These are phyloP conservation scores for Marronus borbonicus DNA, from an alignment of 2,888 invertebrate species.

Conservation along the genomic window DNA sequence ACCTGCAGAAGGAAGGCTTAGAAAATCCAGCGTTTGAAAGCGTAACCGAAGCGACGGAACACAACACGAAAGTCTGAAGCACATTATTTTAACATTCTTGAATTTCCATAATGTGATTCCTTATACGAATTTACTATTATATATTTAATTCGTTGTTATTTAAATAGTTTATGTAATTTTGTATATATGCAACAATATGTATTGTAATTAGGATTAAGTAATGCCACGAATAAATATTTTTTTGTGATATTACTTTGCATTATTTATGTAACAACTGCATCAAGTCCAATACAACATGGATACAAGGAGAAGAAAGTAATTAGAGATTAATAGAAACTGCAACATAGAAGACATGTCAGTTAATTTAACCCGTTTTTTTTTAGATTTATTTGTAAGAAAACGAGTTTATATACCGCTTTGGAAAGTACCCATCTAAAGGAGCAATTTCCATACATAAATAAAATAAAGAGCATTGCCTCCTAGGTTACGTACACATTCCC, in stretches of 20 bases:
- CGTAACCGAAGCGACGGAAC: constrained; percentile 45
- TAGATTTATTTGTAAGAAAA: no score
- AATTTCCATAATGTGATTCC: constrained; percentile 39
- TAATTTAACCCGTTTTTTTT: no score
- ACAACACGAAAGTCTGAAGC: constrained; percentile 48
- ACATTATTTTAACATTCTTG: constrained; percentile 8
- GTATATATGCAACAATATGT: constrained; percentile 30
- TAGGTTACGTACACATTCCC: no score
- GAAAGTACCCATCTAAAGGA: no score
- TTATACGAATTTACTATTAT: constrained; percentile 44
- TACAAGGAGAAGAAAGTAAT: no score
- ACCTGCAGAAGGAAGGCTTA: constrained; percentile 50
- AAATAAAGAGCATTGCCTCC: no score
- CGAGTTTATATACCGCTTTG: no score
- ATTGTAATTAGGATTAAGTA: constrained; percentile 9
- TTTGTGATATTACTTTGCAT: not conserved
- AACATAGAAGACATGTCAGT: no score
- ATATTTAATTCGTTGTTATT: not conserved
- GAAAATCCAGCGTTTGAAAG: constrained; percentile 58
- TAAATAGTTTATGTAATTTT: constrained; percentile 34
- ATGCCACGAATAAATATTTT: constrained; percentile 31
- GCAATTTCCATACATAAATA: no score
- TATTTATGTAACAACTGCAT: not conserved
- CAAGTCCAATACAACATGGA: no score
- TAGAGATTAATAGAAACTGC: no score